Evolutionary conservation across 2,797 vertebrate genomes (phyloP).

Genomic region (Harpagifer antarcticus): DNA sequence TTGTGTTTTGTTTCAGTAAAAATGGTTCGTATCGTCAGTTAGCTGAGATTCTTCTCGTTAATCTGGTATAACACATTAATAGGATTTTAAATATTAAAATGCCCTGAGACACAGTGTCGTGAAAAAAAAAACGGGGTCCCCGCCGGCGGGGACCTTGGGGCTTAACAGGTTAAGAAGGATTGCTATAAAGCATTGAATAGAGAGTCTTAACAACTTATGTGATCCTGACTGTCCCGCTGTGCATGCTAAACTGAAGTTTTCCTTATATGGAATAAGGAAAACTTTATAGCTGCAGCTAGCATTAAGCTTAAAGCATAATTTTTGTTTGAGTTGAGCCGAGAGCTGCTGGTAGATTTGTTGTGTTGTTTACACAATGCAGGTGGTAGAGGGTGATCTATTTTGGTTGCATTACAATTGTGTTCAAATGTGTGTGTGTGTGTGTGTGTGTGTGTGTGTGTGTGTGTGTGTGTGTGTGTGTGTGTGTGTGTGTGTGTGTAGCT

Average conservation of each 20-base stretch:
- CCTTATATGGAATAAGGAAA: not conserved
- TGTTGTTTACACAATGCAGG: constrained; percentile 8
- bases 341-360: not conserved
- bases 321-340: not conserved
- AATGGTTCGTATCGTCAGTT: too few relatives aligned
- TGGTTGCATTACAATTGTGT: not conserved
- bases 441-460: not conserved
- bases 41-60: too few relatives aligned
- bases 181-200: not conserved
- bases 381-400: constrained; percentile 5
- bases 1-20: too few relatives aligned
- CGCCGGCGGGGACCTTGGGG: too few relatives aligned
- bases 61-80: too few relatives aligned
- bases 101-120: too few relatives aligned
- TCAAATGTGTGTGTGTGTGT: not conserved
- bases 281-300: not conserved
- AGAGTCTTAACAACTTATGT: not conserved
- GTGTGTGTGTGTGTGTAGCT: not conserved
- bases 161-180: too few relatives aligned
- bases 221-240: not conserved
- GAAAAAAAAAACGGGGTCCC: too few relatives aligned
- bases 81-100: too few relatives aligned
- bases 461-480: not conserved
- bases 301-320: not conserved
- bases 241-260: not conserved